phyloP scores from a whole-genome alignment of 1,140 invertebrate genomes.

The Achroia grisella region DNA sequence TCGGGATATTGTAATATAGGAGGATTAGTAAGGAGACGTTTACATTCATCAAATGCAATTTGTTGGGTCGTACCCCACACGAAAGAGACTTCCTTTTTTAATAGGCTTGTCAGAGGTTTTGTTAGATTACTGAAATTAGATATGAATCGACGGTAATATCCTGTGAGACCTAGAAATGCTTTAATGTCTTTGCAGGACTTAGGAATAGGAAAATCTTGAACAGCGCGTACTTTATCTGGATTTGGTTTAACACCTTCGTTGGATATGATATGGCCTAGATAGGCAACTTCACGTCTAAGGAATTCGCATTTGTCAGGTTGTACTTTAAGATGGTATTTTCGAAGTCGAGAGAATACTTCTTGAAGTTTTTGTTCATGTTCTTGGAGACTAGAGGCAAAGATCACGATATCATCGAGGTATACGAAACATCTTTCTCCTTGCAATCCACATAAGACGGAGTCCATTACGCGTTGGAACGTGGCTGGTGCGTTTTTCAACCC shows the following conservation, averaged over 20 bases:
- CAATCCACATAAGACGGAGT: not conserved
- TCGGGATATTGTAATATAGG: no score
- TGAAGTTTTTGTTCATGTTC: not conserved
- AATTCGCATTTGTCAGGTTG: slow-evolving; percentile 6
- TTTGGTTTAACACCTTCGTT: not conserved
- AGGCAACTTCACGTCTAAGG: slow-evolving; percentile 1
- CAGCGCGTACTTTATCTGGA: slow-evolving; percentile 16
- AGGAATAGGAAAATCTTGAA: slow-evolving; percentile 40
- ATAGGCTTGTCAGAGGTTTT: slow-evolving; percentile 10
- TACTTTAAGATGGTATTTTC: slow-evolving; percentile 3
- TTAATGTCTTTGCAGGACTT: slow-evolving; percentile 36
- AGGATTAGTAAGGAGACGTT: slow-evolving; percentile 28
- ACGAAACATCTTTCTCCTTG: slow-evolving; percentile 1
- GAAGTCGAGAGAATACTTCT: not conserved
- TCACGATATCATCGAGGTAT: slow-evolving; percentile 4
- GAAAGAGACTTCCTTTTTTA: slow-evolving; percentile 31
- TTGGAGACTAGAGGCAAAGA: not conserved
- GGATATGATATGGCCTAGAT: slow-evolving; percentile 2
- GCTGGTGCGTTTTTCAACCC: slow-evolving; percentile 15
- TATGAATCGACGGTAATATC: slow-evolving; percentile 9
- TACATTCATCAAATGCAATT: slow-evolving; percentile 31
- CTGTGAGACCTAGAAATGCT: slow-evolving; percentile 30
- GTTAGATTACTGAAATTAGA: slow-evolving; percentile 2
- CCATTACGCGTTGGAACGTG: slow-evolving; percentile 12
- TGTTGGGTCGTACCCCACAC: slow-evolving; percentile 20